These are phyloP conservation scores for Euglossa dilemma DNA, from an alignment of 1,140 invertebrate species.

Conservation along the genomic window DNA sequence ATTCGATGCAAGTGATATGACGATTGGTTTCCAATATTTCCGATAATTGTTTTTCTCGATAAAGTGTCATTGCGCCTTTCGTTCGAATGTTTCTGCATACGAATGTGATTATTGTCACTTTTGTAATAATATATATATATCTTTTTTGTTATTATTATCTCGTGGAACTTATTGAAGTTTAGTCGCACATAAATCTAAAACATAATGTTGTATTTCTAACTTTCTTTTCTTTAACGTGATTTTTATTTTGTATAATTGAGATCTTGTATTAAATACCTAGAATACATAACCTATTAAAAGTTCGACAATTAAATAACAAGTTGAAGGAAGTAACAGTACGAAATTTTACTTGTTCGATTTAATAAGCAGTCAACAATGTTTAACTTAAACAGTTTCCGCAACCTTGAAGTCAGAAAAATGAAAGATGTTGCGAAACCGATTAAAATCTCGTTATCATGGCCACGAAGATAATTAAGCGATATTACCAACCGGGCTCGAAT, in stretches of 20 bases:
- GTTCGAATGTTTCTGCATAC: no score
- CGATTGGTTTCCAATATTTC: background rate
- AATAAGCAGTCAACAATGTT: slow-evolving; percentile 10
- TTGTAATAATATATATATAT: no score
- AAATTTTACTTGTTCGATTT: slow-evolving; percentile 12
- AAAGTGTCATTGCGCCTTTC: background rate
- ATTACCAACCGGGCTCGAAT: slow-evolving; percentile 17
- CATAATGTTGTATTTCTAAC: no score
- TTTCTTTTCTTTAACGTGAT: no score
- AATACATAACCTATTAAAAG: background rate
- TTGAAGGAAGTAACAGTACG: background rate
- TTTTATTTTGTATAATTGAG: no score
- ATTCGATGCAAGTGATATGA: background rate
- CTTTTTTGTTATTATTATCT: no score
- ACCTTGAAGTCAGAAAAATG: slow-evolving; percentile 30
- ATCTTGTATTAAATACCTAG: no score
- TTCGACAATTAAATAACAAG: background rate
- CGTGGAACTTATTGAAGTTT: no score
- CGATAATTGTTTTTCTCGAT: background rate
- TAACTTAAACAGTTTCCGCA: slow-evolving; percentile 19
- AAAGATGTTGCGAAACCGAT: slow-evolving; percentile 29
- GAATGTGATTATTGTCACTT: no score
- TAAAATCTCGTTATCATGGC: slow-evolving; percentile 55
- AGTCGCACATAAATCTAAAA: no score
- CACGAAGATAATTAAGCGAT: slow-evolving; percentile 35